A percentile compares a stretch with the other conserved stretches of the same genome.
Conservation (phyloP, 2,797 vertebrate species). For the Eulemur rubriventer region DNA sequence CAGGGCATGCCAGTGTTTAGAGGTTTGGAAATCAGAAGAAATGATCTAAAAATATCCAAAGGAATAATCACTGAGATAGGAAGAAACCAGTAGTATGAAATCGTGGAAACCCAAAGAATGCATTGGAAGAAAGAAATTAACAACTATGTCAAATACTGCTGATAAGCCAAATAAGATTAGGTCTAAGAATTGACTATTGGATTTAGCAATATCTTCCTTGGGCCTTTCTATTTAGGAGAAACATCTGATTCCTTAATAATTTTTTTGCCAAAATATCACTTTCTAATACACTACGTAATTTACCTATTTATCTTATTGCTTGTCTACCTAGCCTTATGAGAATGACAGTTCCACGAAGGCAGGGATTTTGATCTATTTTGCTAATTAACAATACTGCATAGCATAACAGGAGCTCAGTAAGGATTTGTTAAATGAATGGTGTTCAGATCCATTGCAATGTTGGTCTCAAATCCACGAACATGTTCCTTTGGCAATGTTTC, state of each 20-base stretch:
- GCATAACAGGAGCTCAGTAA: background rate
- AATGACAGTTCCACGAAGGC: background rate
- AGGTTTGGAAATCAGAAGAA: background rate
- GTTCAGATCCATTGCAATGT: background rate
- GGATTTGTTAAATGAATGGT: background rate
- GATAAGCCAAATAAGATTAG: background rate
- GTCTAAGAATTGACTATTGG: background rate
- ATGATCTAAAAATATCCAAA: background rate
- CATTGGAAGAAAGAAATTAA: background rate
- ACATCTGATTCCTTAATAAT: background rate
- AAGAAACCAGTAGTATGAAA: background rate
- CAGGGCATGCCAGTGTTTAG: background rate
- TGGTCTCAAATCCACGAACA: background rate
- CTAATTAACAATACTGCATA: background rate
- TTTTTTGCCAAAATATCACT: background rate
- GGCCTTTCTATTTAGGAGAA: background rate
- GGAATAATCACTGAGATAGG: background rate
- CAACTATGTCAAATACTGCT: background rate
- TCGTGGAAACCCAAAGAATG: background rate
- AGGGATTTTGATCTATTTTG: background rate
- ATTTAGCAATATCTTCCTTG: background rate
- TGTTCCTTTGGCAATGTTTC: background rate
- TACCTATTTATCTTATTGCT: background rate
- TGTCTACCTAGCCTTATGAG: background rate
- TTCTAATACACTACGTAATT: background rate